Evolutionary conservation across 1,140 invertebrate species (phyloP).

Genomic region (Bombus consobrinus): DNA sequence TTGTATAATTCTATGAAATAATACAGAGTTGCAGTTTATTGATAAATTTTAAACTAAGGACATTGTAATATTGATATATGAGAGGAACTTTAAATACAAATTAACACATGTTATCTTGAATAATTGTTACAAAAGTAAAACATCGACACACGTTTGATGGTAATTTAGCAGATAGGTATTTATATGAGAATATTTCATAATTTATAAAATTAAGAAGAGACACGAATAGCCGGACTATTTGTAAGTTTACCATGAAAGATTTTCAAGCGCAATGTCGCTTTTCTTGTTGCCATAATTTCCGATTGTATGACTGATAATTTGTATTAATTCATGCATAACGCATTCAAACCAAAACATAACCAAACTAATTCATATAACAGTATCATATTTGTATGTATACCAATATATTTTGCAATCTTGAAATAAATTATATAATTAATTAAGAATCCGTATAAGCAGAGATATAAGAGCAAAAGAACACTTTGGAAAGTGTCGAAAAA

Average conservation of each 20-base stretch:
- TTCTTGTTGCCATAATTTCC: constrained; percentile 37
- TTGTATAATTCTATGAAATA: neutral
- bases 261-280: constrained; percentile 4
- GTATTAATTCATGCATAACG: neutral
- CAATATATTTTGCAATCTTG: constrained; percentile 59
- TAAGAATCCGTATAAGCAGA: neutral
- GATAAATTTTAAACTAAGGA: constrained; percentile 42
- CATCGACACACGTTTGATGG: constrained; percentile 24
- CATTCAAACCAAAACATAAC: constrained; percentile 5
- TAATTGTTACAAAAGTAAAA: constrained; percentile 53
- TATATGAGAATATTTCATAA: constrained; percentile 35
- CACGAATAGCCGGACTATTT: constrained; percentile 46
- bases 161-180: constrained; percentile 29
- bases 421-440: constrained; percentile 44
- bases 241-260: constrained; percentile 7
- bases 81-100: constrained; percentile 47
- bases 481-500: neutral
- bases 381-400: constrained; percentile 46
- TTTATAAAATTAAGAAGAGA: constrained; percentile 20
- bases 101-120: constrained; percentile 55
- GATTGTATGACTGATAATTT: constrained; percentile 3
- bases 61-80: constrained; percentile 29
- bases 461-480: constrained; percentile 1
- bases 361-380: constrained; percentile 25
- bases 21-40: constrained; percentile 41